Evolutionary conservation across 1,140 invertebrate genomes (phyloP), one percentile per base, ranked within the genome.

Genomic region (Drosophila pruinosa): DNA sequence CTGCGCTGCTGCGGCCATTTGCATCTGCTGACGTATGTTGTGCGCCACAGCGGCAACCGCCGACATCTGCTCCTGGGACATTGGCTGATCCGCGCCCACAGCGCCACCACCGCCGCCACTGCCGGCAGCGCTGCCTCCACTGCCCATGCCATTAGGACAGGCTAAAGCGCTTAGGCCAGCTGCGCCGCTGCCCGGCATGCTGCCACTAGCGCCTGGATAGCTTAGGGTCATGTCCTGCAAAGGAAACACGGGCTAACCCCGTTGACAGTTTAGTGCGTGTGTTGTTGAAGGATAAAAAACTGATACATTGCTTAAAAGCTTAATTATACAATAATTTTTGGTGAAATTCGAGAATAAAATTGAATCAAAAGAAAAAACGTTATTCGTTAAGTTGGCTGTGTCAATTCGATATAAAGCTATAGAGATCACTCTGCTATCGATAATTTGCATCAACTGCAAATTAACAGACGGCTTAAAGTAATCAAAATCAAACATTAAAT

Each of bases 21-120:
- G 94, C 94, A 95, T 95, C 86, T 95, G 95, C 73, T 95, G 95
- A 47, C 95, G 92, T 15, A 95, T 91, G 62, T 94, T 94, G 92
- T 94, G 93, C 0, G 93, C 93, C 24, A 91, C 90, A 17, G 90
- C 91, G 5, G 91, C 90, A 12, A 91, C 91, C 5, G 90, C 90
- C 10, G 90, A 89, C 26, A 90, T 89, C 6, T 90, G 89, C 45
- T 91, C 90, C 53, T 91, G 89, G 4, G 90, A 80, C 89, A 91
- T 91, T 48, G 89, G 90, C 43, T 79, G 75, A 12, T 81, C 79
- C 17, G 72, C 72, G 7, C 22, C 52, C 0, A 38, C 72, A 12
- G 28, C 36, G 2, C 39, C 67, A 24, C 15, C 62, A 7, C 67
- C 64, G 2, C 28, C 53, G 4, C 62, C 75, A 15, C 64, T 68